Conservation (phyloP, 2,797 vertebrate species). For the Acrossocheilus wenchowensis region DNA sequence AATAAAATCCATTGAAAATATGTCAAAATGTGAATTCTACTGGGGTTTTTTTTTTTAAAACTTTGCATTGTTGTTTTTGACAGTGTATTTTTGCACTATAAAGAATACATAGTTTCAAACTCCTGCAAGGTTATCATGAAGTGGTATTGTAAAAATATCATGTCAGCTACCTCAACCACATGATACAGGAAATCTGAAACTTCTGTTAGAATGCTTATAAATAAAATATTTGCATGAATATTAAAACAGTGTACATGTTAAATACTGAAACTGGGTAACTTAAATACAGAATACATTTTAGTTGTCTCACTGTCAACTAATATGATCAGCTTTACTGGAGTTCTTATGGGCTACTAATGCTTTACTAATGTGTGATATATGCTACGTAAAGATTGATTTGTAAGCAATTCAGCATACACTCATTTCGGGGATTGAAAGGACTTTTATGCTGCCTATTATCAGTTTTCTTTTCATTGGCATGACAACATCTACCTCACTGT, state of each 20-base stretch:
- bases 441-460: background rate
- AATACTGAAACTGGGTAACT: background rate
- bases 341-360: background rate
- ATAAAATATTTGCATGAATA: background rate
- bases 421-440: background rate
- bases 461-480: background rate
- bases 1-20: background rate
- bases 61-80: background rate
- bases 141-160: background rate
- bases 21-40: background rate
- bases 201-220: conserved; percentile 1
- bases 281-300: background rate
- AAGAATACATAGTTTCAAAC: background rate
- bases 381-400: background rate
- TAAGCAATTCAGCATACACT: background rate
- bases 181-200: background rate
- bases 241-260: background rate
- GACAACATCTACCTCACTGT: background rate
- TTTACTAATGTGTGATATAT: background rate
- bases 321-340: background rate
- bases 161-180: background rate
- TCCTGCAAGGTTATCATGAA: background rate
- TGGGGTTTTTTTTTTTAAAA: background rate
- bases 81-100: background rate
- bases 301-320: background rate